Base-by-base conservation (phyloP, 2,888 invertebrate species). In the Axea sp. region DNA sequence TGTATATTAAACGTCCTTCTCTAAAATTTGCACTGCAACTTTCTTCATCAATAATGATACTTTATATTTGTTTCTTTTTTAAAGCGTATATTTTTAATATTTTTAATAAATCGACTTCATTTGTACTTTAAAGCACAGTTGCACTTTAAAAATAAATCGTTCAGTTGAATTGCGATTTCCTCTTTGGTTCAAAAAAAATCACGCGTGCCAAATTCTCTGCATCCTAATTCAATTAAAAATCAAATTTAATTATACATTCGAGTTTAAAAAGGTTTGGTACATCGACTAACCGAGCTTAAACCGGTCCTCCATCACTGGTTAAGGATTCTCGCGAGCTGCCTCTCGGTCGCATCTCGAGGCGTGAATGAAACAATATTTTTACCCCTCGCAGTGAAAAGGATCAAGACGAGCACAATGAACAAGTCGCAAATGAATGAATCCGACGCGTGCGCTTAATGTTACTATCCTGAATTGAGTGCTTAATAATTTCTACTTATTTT, bases 331-430 rank as follows among this genome's bases (percentile, higher is more conserved):
- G 67, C 73, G 51, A 67, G 47, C 73, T 35, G 30, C 64, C 65
- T 59, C 35, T 47, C 17, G 45, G 59, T 39, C 67, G 65, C 62
- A 47, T 62, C 65, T 73, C 65, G 45, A 67, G 53, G 53, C 65
- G 60, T 67, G 73, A 73, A 73, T 67, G 72, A 72, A 72, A 72
- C 60, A 67, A 73, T 73, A 73, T 73, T 73, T 55, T 73, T 67
- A 67, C 62, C 73, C 73, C 62, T 67, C 60, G 57, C 67, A 41
- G 60, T 55, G 73, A 43, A 67, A 67, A 67, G 72, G 60, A 73
- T 47, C 55, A 43, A 43, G 51, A 53, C 35, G 35, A 6, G 37
- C 15, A 73, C 51, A 59, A 65, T 59, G 72, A 43, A 72, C 72
- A 49, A 73, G 55, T 73, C 26, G 53, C 67, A 47, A 73, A 57